Evolutionary conservation across 2,113 vertebrate species (phyloP), one percentile per base, ranked within the genome.

Genomic region (Nibea albiflora): DNA sequence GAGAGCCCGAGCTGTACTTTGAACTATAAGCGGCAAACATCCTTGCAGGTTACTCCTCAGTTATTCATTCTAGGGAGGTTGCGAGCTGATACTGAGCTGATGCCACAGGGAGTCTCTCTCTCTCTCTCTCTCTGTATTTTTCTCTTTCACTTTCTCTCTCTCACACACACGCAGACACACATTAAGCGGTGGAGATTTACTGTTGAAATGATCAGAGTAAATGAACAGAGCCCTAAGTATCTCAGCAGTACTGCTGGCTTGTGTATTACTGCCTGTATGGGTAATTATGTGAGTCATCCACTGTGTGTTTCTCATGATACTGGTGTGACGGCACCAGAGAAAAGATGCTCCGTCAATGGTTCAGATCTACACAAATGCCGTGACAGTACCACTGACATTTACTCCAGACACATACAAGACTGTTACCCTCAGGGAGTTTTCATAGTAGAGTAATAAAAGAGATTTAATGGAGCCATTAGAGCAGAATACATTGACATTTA

Each of bases 11-110:
- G 35, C 35, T 35, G 35, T 8, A 35, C 7, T 19, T 31, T 9
- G 14, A 5, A 31, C 68, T 78, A 35, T 73, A 61, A 76, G 72
- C 0, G 1, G 22, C 22, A 67, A 54, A 44, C 62, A 35, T 73
- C 76, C 26, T 66, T 58, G 71, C 76, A 66, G 53, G 69, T 49
- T 39, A 10, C 75, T 73, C 52, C 44, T 88, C 54, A 76, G 81
- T 90, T 79, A 90, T 90, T 87, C 46, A 89, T 83, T 11, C 65
- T 24, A 47, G 7, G 50, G 44, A 54, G 24, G 70, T 26, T 67
- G 50, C 74, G 80, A 83, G 87, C 66, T 78, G 76, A 67, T 64
- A 50, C 15, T 10, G 26, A 81, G 62, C 50, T 53, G 26, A 56
- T 19, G 24, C 28, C 46, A 22, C 14, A 75, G 15, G 63, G 50